A percentile compares a stretch with the other conserved stretches of the same genome.
Conservation (phyloP, 2,113 vertebrate genomes). For the Zapus hudsonius region DNA sequence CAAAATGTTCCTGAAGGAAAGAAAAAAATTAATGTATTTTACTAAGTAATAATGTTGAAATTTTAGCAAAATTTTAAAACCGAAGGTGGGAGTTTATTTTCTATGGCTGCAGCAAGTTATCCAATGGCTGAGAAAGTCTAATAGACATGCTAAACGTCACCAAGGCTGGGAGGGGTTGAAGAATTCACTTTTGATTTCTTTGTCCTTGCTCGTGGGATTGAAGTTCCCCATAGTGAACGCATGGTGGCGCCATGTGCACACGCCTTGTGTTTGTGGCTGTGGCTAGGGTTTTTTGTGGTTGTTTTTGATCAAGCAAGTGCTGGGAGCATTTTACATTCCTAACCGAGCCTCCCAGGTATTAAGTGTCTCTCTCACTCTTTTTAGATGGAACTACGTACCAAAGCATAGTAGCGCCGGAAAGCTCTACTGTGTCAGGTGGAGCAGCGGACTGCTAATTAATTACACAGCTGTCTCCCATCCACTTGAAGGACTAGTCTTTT, state of each 20-base stretch:
- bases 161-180: no score
- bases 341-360: conserved; percentile 21
- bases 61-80: not conserved
- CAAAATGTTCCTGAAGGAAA: no score
- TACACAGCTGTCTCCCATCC: not conserved
- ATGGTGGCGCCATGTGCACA: conserved; percentile 74
- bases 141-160: not conserved
- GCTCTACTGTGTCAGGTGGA: no score
- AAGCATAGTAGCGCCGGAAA: not conserved
- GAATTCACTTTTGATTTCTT: no score
- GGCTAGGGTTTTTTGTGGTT: not conserved
- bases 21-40: not conserved
- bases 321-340: not conserved
- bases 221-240: conserved; percentile 66
- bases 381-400: not conserved
- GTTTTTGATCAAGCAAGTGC: not conserved
- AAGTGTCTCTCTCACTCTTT: not conserved
- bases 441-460: no score
- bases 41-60: not conserved
- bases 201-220: not conserved
- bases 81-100: not conserved
- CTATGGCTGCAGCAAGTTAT: not conserved
- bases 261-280: fast-evolving
- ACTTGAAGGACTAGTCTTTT: no score
- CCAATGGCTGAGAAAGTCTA: not conserved